Evolutionary conservation across 1,140 invertebrate genomes (phyloP).

Genomic region (Drosophila rufa): DNA sequence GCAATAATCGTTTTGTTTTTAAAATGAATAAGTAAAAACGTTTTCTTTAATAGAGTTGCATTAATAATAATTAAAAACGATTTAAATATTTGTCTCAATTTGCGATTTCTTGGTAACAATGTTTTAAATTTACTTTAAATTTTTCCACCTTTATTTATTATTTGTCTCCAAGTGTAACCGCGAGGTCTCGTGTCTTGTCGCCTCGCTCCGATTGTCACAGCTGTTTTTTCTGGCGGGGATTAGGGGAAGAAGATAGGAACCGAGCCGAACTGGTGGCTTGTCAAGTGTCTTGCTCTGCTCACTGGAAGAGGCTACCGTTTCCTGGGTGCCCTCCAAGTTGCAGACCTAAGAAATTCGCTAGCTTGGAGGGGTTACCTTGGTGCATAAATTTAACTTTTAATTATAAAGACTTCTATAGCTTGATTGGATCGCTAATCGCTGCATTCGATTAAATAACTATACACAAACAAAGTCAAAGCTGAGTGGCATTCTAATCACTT

Average conservation of each 20-base stretch:
- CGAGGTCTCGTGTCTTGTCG: conserved; percentile 25
- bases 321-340: conserved; percentile 23
- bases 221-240: conserved; percentile 40
- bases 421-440: neutral
- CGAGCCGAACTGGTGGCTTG: conserved; percentile 37
- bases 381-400: conserved; percentile 38
- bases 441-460: neutral
- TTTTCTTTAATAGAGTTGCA: too few relatives aligned
- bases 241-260: neutral
- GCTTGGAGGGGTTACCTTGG: conserved; percentile 6
- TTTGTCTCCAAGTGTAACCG: conserved; percentile 3
- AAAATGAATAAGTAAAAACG: too few relatives aligned
- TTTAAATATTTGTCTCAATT: too few relatives aligned
- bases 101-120: too few relatives aligned
- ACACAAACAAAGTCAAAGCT: conserved; percentile 6
- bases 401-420: conserved; percentile 3
- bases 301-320: conserved; percentile 37
- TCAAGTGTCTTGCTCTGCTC: conserved; percentile 49
- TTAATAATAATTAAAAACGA: too few relatives aligned
- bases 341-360: conserved; percentile 3
- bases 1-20: too few relatives aligned
- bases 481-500: conserved; percentile 18
- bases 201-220: conserved; percentile 62
- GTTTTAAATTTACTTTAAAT: too few relatives aligned
- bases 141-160: neutral